Percentiles rank a stretch among this genome's conserved stretches.
These are phyloP conservation scores for Cinclus mexicanus DNA, from an alignment of 2,113 vertebrate genomes.

Conservation along the genomic window DNA sequence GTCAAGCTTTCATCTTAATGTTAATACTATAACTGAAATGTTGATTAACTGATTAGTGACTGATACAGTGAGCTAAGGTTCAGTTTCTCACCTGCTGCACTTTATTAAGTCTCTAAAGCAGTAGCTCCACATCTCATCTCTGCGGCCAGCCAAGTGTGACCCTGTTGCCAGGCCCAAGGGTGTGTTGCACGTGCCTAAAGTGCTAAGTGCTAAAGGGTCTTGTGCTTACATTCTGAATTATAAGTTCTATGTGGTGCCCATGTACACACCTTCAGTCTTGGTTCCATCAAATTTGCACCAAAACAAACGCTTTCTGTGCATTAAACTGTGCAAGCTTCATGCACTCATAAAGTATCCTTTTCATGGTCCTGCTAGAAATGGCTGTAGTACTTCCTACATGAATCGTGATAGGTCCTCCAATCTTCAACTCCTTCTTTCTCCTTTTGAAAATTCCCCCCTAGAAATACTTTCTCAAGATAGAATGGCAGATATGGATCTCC, in stretches of 20 bases:
- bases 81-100: not conserved
- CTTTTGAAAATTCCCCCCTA: not conserved
- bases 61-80: not conserved
- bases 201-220: not conserved
- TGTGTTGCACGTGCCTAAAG: not conserved
- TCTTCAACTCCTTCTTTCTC: not conserved
- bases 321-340: not conserved
- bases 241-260: not conserved
- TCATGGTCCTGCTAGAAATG: not conserved
- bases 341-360: not conserved
- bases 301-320: not conserved
- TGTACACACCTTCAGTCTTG: not conserved
- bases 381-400: not conserved
- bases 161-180: not conserved
- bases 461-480: not conserved
- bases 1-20: not conserved
- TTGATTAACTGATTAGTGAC: not conserved
- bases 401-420: not conserved
- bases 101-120: not conserved
- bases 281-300: not conserved
- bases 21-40: not conserved
- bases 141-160: not conserved
- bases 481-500: not conserved
- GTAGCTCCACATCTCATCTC: not conserved
- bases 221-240: not conserved